Evolutionary conservation across 2,113 vertebrate genomes (phyloP).

Genomic region (Lophura nycthemera): DNA sequence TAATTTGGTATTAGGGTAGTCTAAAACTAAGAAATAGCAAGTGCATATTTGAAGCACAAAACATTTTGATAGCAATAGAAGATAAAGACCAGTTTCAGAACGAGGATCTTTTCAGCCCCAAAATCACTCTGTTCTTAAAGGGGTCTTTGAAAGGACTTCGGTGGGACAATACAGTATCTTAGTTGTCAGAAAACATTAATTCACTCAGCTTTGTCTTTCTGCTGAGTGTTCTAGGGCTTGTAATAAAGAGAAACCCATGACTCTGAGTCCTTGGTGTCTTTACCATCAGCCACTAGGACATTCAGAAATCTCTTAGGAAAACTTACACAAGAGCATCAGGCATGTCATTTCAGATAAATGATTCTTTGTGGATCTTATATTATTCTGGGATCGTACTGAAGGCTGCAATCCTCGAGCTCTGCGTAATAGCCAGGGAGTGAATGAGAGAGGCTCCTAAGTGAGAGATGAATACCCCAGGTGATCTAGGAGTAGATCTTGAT

Average conservation of each 20-base stretch:
- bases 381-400: conserved; percentile 29
- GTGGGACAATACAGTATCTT: conserved; percentile 27
- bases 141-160: conserved; percentile 12
- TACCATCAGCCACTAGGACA: conserved; percentile 26
- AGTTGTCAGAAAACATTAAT: conserved; percentile 37
- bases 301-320: conserved; percentile 55
- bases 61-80: neutral
- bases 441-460: neutral
- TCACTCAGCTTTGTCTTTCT: conserved; percentile 42
- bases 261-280: conserved; percentile 45
- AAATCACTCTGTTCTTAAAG: conserved; percentile 15
- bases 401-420: neutral
- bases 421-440: neutral
- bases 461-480: neutral
- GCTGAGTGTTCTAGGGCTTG: conserved; percentile 20
- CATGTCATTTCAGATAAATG: conserved; percentile 32
- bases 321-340: conserved; percentile 40
- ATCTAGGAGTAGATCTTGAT: neutral
- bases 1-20: conserved; percentile 44
- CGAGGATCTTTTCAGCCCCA: neutral
- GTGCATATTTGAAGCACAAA: conserved; percentile 26
- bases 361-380: conserved; percentile 25
- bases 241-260: conserved; percentile 47
- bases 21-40: conserved; percentile 30
- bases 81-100: neutral